phyloP scores from a whole-genome alignment of 2,113 vertebrate species.

The Phaetusa simplex region DNA sequence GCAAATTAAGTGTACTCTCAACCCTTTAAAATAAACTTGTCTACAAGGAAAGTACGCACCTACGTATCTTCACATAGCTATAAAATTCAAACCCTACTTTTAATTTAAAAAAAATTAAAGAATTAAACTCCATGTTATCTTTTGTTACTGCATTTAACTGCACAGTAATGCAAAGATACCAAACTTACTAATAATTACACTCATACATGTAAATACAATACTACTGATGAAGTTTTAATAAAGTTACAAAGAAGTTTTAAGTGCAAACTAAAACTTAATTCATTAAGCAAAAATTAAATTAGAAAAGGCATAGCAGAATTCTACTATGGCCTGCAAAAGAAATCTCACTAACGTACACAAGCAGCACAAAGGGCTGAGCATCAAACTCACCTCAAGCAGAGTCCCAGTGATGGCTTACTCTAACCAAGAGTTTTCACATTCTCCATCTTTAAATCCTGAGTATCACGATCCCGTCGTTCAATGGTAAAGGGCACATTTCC shows the following conservation, averaged over 20 bases:
- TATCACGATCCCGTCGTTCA: fast-evolving
- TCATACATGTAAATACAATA: neutral
- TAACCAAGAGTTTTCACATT: neutral
- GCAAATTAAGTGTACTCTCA: neutral
- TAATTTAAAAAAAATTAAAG: neutral
- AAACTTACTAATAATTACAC: neutral
- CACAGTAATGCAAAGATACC: neutral
- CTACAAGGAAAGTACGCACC: neutral
- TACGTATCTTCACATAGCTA: neutral
- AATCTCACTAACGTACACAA: neutral
- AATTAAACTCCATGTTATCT: neutral
- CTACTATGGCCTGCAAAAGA: neutral
- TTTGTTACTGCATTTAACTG: neutral
- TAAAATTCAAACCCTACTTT: neutral
- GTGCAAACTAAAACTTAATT: neutral
- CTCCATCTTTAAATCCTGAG: neutral
- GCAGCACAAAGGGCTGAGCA: fast-evolving
- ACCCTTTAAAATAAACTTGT: neutral
- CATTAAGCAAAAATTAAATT: neutral
- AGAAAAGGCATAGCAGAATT: neutral
- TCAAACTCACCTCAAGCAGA: neutral
- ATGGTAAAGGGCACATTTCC: neutral
- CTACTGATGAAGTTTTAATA: neutral
- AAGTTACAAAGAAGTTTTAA: neutral
- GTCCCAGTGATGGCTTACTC: neutral